Evolutionary conservation across 2,797 vertebrate genomes (phyloP), one percentile per base, ranked within the genome.

Genomic region (Pipistrellus pipistrellus): DNA sequence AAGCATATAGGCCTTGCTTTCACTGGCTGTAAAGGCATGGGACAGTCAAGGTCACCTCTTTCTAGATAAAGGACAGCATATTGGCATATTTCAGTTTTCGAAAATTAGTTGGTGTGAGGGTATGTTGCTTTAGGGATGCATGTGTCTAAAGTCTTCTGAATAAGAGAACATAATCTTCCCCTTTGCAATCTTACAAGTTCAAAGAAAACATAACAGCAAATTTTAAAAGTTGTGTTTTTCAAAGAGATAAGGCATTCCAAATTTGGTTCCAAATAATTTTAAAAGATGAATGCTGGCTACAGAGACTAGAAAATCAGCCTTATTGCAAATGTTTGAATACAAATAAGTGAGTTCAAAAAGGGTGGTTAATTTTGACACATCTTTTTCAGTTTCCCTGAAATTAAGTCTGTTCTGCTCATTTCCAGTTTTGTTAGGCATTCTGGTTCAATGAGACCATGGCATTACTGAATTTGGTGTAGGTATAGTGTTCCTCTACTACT

Each of bases 191-290:
- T 77, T 87, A 48, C 0, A 97, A 91, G 27, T 69, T 85, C 71
- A 85, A 90, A 73, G 85, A 76, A 85, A 82, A 55, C 25, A 71
- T 8, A 48, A 78, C 8, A 53, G 7, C 15, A 62, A 53, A 75
- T 68, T 92, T 84, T 90, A 30, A 95, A 82, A 53, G 85, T 62
- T 75, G 1, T 46, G 38, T 38, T 85, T 95, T 72, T 90, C 32
- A 86, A 83, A 91, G 21, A 94, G 32, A 73, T 21, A 62, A 72
- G 66, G 30, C 12, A 35, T 91, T 84, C 20, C 12, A 82, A 83
- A n/a, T 46, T 88, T 32, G 41, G 51, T 75, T 86, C 32, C 73
- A 44, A 84, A 59, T 84, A 21, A 68, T 88, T 78, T 55, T 51
- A 76, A 86, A 3, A 59, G 21, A 88, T 68, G 64, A 55, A 13